Conservation (phyloP, 2,888 invertebrate genomes). For the Diachrysia chrysitis region DNA sequence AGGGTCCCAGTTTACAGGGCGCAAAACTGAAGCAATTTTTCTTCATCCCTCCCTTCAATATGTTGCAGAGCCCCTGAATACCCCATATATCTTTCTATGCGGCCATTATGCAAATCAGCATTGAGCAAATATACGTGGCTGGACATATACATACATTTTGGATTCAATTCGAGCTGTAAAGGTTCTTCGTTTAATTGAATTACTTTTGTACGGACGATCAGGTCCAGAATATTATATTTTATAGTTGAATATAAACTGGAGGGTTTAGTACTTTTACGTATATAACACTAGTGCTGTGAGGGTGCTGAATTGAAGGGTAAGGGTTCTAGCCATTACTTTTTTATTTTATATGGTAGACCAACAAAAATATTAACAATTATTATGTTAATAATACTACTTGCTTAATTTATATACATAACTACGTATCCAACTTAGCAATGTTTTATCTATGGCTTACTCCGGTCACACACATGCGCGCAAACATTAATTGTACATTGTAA, state of each 20-base stretch:
- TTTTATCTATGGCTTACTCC: no score
- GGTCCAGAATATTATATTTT: conserved; percentile 18
- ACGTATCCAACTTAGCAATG: no score
- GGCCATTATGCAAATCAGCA: conserved; percentile 81
- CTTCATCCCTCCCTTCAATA: conserved; percentile 81
- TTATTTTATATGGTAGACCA: no score
- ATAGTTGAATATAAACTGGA: background rate
- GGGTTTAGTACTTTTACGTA: background rate
- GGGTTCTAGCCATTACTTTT: background rate
- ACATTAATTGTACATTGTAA: no score
- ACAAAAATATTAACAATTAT: no score
- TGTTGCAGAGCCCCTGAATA: conserved; percentile 77
- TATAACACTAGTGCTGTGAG: background rate
- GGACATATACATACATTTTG: conserved; percentile 59
- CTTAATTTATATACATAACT: no score
- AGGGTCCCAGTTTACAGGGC: conserved; percentile 75
- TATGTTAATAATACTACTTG: no score
- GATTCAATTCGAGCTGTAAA: conserved; percentile 40
- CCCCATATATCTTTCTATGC: conserved; percentile 78
- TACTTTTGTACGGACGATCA: conserved; percentile 40
- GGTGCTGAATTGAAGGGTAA: background rate
- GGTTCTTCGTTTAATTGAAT: conserved; percentile 52
- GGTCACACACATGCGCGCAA: no score
- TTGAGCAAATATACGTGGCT: conserved; percentile 61
- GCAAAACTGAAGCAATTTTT: conserved; percentile 79